Percentiles rank a stretch among this genome's conserved stretches.
Evolutionary conservation across 2,797 vertebrate genomes (phyloP).

Genomic region (Oophaga sylvatica): DNA sequence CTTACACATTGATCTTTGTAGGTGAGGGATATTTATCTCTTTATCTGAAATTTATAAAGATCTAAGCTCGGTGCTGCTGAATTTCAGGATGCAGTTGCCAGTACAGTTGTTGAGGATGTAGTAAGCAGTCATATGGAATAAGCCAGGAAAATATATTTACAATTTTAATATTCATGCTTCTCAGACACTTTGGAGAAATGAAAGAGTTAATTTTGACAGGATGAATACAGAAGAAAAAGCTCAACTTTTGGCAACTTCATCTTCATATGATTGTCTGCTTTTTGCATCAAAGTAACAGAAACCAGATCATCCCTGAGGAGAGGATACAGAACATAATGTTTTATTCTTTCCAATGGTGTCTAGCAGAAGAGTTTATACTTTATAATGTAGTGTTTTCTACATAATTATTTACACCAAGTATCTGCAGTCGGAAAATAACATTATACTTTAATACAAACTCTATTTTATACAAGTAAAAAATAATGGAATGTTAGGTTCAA

Average conservation of each 20-base stretch:
- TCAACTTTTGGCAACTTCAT: slow-evolving; percentile 62
- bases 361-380: slow-evolving; percentile 23
- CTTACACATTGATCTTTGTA: neutral
- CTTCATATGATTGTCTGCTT: slow-evolving; percentile 59
- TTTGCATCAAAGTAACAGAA: slow-evolving; percentile 62
- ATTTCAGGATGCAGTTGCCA: neutral
- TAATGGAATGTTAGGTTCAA: neutral
- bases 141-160: neutral
- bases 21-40: too few species aligned
- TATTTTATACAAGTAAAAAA: neutral
- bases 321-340: slow-evolving; percentile 45
- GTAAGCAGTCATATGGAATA: neutral
- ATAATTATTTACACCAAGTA: neutral
- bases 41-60: neutral
- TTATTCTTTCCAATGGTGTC: neutral
- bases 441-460: neutral
- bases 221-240: slow-evolving; percentile 56
- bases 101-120: neutral
- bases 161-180: neutral
- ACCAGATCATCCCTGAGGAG: slow-evolving; percentile 53
- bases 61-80: neutral
- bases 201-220: slow-evolving; percentile 51
- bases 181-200: neutral
- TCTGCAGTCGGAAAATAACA: slow-evolving; percentile 9
- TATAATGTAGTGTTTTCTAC: slow-evolving; percentile 8